These are phyloP conservation scores for Cathartes aura DNA, from an alignment of 2,113 vertebrate species.

Conservation along the genomic window DNA sequence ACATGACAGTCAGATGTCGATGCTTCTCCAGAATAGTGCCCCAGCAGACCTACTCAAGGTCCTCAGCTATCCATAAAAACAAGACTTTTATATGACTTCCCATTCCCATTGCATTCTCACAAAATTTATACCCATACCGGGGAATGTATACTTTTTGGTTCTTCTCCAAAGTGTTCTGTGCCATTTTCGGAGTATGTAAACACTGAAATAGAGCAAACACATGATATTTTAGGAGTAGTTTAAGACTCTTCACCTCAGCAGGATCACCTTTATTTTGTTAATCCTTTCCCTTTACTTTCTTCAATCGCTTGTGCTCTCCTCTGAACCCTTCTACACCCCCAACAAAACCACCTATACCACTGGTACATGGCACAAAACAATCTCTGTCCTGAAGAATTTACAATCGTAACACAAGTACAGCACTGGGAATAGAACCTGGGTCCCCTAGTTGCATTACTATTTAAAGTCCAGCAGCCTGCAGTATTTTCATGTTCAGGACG, in stretches of 20 bases:
- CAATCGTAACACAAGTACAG: background rate
- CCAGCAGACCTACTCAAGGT: background rate
- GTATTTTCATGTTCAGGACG: background rate
- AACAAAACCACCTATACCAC: accelerated
- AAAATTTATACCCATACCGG: conserved; percentile 69
- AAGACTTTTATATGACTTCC: background rate
- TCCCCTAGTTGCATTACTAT: background rate
- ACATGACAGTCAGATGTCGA: background rate
- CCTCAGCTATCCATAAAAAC: background rate
- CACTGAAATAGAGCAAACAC: conserved; percentile 79
- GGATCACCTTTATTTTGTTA: background rate
- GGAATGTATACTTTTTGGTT: conserved; percentile 76
- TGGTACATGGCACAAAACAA: background rate
- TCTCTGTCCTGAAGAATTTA: background rate
- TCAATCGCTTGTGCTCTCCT: background rate
- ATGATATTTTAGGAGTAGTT: background rate
- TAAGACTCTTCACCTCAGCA: background rate
- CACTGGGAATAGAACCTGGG: background rate
- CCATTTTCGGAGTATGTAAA: conserved; percentile 92
- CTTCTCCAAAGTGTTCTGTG: conserved; percentile 81
- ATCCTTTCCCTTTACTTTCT: background rate
- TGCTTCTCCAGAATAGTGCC: background rate
- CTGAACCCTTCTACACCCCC: background rate
- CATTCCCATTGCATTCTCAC: background rate
- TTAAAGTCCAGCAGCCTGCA: background rate